These are phyloP conservation scores for Diorhabda sublineata DNA, from an alignment of 1,140 invertebrate genomes.

Conservation along the genomic window DNA sequence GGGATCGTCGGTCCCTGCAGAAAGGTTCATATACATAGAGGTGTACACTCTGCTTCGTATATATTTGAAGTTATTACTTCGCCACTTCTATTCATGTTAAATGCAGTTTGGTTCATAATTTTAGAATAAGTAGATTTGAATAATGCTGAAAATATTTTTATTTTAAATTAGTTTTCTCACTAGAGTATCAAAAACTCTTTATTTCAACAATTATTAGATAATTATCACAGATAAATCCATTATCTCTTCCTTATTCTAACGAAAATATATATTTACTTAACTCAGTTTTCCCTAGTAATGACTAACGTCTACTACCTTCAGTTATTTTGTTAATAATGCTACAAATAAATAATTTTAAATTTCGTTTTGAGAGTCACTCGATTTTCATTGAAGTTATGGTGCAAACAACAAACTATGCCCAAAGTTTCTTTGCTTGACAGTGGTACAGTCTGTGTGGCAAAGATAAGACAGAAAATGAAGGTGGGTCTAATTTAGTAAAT, in stretches of 20 bases:
- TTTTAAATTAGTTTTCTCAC: conserved; percentile 3
- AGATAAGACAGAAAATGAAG: conserved; percentile 29
- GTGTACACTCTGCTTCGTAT: conserved; percentile 40
- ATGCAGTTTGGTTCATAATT: background rate
- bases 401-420: conserved; percentile 7
- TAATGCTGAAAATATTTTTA: background rate
- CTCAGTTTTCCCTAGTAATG: too few species aligned
- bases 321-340: too few species aligned
- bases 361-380: too few species aligned
- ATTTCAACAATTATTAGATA: too few species aligned
- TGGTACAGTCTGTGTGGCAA: conserved; percentile 28
- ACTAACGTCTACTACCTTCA: too few species aligned
- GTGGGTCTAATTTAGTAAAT: conserved; percentile 2
- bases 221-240: too few species aligned
- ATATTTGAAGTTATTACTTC: conserved; percentile 22
- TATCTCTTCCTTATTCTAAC: too few species aligned
- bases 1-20: conserved; percentile 35
- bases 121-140: conserved; percentile 15
- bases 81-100: conserved; percentile 1
- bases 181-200: background rate
- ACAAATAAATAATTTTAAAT: too few species aligned
- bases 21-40: conserved; percentile 48
- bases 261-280: too few species aligned
- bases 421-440: conserved; percentile 30
- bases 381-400: too few species aligned